Evolutionary conservation across 2,113 vertebrate species (phyloP).

Genomic region (Stegostoma tigrinum): DNA sequence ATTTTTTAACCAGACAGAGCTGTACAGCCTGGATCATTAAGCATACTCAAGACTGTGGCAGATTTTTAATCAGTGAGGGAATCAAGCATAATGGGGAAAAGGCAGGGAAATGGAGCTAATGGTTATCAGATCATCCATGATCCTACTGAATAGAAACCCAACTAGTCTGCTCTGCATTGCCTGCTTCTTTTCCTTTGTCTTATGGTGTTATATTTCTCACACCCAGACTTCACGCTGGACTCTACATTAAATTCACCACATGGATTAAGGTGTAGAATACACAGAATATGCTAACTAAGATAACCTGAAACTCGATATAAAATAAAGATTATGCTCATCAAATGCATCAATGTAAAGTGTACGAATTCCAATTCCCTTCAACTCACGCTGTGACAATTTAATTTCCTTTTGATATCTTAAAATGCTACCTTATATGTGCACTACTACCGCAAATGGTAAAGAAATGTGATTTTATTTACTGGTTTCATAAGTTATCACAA

Average conservation of each 20-base stretch:
- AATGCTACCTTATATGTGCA: neutral
- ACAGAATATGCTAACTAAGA: neutral
- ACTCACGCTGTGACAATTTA: neutral
- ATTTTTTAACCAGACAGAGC: no score
- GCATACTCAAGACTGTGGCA: no score
- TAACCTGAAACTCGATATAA: neutral
- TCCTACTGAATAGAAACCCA: no score
- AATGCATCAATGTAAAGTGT: neutral
- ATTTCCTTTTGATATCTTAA: neutral
- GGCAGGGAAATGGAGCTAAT: no score
- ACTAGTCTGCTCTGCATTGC: no score
- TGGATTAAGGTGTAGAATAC: neutral
- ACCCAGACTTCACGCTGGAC: neutral
- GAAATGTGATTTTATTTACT: neutral
- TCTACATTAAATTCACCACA: neutral
- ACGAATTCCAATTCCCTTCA: neutral
- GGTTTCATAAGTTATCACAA: slow-evolving; percentile 3
- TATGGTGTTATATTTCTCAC: neutral
- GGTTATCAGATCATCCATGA: no score
- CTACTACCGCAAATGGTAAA: neutral
- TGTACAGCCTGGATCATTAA: no score
- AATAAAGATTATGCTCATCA: neutral
- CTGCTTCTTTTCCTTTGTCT: no score
- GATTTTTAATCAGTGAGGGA: no score
- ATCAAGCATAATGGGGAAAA: no score